Base-by-base conservation (phyloP, 2,888 invertebrate species). In the Choristoneura rosaceana region DNA sequence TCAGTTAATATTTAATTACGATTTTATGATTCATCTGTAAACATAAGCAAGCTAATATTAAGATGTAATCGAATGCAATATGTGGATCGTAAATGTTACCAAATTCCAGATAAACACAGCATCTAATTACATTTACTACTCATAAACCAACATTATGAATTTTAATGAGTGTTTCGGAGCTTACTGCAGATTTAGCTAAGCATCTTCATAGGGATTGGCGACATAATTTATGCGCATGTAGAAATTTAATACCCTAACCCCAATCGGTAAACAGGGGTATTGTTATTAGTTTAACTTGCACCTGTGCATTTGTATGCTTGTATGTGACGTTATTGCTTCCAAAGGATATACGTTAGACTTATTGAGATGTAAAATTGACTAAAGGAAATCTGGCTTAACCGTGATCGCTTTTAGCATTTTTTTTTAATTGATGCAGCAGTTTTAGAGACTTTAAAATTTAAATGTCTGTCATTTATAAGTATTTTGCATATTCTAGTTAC, bases 61-160 rank as follows among this genome's bases (percentile, higher is more conserved):
- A 73, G 71, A 73, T 73, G 69, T 73, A 64, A 73, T 68, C 73
- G 50, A 55, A 65, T 60, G 66, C 67, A 71, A 71, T 73, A 68
- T 68, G 63, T 63, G 63, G 59, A 50, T 67, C 71, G 68, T 73
- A 73, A 73, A 73, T 17, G 34, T 69, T 67, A 79, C 83, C 79
- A 82, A 80, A 80, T 81, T 82, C 59, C 64, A 83, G 79, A 90
- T 86, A 88, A 87, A 87, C 82, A 82, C 82, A 80, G 80, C 76
- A 79, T 82, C 80, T 85, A 82, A 88, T 85, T 85, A 82, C 84
- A 80, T 83, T 82, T 76, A 80, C 81, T 79, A 81, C 69, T 73
- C 80, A 86, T 87, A 86, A 85, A 83, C 77, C 80, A 79, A 86
- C 87, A 84, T 87, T 70, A 80, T 82, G 80, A 83, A 83, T 87